These are phyloP conservation scores for Rhabdophis nuchalis DNA, from an alignment of 2,797 vertebrate species.

Conservation along the genomic window DNA sequence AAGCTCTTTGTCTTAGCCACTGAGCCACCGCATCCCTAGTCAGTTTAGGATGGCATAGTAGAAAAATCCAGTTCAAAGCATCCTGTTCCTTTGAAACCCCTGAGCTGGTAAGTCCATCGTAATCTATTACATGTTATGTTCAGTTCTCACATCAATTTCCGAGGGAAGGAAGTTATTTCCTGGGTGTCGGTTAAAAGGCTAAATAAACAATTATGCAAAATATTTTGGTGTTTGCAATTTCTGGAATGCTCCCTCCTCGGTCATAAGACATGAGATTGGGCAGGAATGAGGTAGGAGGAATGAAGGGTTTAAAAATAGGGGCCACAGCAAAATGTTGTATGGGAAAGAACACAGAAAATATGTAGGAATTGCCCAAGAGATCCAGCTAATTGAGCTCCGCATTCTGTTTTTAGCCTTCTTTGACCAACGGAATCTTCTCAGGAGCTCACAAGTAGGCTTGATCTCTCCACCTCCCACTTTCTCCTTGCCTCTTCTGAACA, in stretches of 20 bases:
- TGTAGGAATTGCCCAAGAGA: background rate
- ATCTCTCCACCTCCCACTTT: background rate
- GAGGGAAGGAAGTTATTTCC: background rate
- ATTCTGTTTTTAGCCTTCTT: background rate
- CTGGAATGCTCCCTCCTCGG: background rate
- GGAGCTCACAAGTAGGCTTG: background rate
- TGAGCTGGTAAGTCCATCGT: background rate
- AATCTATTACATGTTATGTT: background rate
- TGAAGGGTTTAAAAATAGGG: background rate
- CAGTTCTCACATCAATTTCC: background rate
- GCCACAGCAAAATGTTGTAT: background rate
- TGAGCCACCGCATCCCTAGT: too few species aligned
- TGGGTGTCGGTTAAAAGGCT: background rate
- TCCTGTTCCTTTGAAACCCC: too few species aligned
- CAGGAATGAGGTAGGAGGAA: background rate
- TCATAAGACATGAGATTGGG: background rate
- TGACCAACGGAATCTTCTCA: background rate
- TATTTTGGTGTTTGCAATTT: background rate
- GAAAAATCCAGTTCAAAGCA: background rate
- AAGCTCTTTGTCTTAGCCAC: too few species aligned
- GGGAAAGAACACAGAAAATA: background rate
- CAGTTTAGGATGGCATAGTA: background rate
- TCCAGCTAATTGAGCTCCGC: background rate
- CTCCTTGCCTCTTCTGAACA: background rate
- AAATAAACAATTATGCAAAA: background rate